A percentile compares a stretch with the other conserved stretches of the same genome.
These are phyloP conservation scores for Drosophila melanica DNA, from an alignment of 1,140 invertebrate species.

Conservation along the genomic window DNA sequence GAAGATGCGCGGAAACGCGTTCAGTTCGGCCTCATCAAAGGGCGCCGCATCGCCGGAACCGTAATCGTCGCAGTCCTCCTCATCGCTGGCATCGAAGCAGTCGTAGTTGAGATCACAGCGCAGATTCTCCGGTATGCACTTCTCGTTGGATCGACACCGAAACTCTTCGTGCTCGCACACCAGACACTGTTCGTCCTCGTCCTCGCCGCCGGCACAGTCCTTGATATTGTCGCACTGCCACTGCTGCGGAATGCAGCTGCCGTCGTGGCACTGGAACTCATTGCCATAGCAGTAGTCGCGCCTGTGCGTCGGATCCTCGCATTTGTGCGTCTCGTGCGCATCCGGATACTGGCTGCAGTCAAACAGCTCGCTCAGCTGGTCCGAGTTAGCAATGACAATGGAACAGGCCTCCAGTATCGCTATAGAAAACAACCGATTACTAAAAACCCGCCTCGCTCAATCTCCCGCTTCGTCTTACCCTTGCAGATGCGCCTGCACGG, in stretches of 20 bases:
- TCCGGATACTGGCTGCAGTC: conserved; percentile 87
- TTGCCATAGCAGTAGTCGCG: conserved; percentile 85
- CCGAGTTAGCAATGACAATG: conserved; percentile 85
- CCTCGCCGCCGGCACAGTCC: conserved; percentile 87
- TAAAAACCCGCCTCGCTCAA: neutral
- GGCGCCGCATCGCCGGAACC: conserved; percentile 53
- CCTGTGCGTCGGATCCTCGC: conserved; percentile 75
- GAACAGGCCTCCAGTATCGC: conserved; percentile 87
- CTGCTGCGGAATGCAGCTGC: conserved; percentile 86
- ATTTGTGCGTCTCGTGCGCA: conserved; percentile 83
- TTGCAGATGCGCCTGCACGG: conserved; percentile 88
- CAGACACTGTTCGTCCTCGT: conserved; percentile 87
- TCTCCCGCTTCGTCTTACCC: conserved; percentile 83
- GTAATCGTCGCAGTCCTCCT: conserved; percentile 85
- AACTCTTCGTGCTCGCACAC: conserved; percentile 86
- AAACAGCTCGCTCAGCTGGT: conserved; percentile 85
- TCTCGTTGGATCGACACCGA: conserved; percentile 86
- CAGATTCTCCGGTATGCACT: conserved; percentile 89
- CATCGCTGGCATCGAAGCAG: conserved; percentile 92
- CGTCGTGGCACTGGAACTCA: conserved; percentile 87
- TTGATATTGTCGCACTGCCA: conserved; percentile 88
- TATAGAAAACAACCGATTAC: conserved; percentile 44
- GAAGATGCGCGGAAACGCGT: conserved; percentile 74
- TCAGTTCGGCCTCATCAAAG: conserved; percentile 70
- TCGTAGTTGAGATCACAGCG: conserved; percentile 93